Evolutionary conservation across 2,113 vertebrate genomes (phyloP).

Genomic region (Microcebus murinus): DNA sequence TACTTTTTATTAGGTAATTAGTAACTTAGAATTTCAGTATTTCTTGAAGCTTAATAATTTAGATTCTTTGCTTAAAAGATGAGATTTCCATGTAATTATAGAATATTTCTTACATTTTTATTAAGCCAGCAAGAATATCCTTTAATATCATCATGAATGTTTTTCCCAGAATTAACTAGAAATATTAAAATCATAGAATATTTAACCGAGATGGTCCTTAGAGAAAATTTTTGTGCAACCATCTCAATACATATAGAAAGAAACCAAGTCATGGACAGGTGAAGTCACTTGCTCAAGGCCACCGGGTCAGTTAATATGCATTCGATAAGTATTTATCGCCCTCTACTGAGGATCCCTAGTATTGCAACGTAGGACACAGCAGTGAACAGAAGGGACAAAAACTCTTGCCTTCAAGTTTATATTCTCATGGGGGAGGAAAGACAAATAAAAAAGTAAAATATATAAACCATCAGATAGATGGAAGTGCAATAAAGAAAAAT

Average conservation of each 20-base stretch:
- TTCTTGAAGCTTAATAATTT: conserved; percentile 44
- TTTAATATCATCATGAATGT: conserved; percentile 2
- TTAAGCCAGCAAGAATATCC: neutral
- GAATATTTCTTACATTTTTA: neutral
- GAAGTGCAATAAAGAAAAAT: neutral
- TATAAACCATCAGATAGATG: neutral
- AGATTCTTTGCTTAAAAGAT: conserved; percentile 42
- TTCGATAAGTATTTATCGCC: neutral
- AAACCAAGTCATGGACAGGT: neutral
- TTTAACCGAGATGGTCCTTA: neutral
- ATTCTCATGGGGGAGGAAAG: neutral
- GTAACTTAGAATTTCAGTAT: conserved; percentile 41
- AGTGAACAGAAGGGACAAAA: neutral
- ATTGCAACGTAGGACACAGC: neutral
- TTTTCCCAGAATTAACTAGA: conserved; percentile 19
- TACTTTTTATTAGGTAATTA: conserved; percentile 19
- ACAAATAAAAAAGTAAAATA: neutral
- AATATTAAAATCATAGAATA: conserved; percentile 9
- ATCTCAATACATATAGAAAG: neutral
- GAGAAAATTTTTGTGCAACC: neutral
- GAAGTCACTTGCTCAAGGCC: neutral
- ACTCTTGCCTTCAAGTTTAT: neutral
- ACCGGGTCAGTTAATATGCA: neutral
- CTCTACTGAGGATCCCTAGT: conserved; percentile 19
- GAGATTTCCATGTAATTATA: neutral